Evolutionary conservation across 2,888 invertebrate species (phyloP).

Genomic region (Cabera pusaria): DNA sequence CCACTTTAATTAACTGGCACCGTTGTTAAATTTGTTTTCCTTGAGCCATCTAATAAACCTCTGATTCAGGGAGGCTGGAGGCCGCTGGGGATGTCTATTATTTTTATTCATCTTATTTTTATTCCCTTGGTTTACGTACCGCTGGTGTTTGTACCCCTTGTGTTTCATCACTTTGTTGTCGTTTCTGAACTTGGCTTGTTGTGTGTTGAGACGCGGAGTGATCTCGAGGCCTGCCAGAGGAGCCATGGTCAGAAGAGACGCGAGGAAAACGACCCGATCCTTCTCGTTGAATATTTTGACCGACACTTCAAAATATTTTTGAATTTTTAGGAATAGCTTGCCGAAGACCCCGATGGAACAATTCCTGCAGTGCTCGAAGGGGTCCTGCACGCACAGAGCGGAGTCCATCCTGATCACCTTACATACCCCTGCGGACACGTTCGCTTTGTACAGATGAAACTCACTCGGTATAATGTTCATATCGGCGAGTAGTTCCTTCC

Average conservation of each 20-base stretch:
- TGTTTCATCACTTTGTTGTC: slow-evolving; percentile 7
- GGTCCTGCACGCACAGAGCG: slow-evolving; percentile 84
- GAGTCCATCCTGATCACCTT: slow-evolving; percentile 49
- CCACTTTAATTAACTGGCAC: no score
- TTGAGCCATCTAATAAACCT: no score
- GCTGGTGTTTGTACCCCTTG: no score
- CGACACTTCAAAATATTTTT: slow-evolving; percentile 36
- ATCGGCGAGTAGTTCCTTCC: slow-evolving; percentile 53
- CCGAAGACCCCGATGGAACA: slow-evolving; percentile 50
- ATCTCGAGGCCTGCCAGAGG: neutral
- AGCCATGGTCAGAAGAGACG: slow-evolving; percentile 29
- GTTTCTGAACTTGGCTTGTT: slow-evolving; percentile 7
- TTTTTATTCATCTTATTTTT: no score
- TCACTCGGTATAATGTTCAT: slow-evolving; percentile 37
- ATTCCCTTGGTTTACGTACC: no score
- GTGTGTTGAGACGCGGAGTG: neutral
- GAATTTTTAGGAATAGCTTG: slow-evolving; percentile 35
- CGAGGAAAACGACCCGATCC: slow-evolving; percentile 32
- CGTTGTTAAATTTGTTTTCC: no score
- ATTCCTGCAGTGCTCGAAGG: slow-evolving; percentile 83
- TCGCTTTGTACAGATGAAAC: slow-evolving; percentile 64
- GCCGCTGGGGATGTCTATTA: no score
- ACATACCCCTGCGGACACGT: slow-evolving; percentile 36
- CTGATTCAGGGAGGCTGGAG: no score
- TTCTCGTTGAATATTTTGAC: slow-evolving; percentile 37